Percentiles rank a stretch among this genome's conserved stretches.
Evolutionary conservation across 1,140 invertebrate species (phyloP).

Genomic region (Zophobas atratus): DNA sequence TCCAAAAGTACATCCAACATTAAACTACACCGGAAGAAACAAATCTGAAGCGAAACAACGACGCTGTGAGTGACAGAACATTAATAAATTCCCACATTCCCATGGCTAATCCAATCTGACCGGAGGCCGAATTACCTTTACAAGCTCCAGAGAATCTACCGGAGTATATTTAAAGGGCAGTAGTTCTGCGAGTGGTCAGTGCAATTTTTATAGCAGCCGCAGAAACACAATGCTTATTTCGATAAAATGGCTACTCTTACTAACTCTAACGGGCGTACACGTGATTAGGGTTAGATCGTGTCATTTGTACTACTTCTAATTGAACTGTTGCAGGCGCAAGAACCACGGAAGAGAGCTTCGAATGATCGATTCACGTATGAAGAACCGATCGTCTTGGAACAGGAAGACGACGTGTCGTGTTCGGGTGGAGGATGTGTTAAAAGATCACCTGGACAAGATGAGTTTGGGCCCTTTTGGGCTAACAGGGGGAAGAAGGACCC

Average conservation of each 20-base stretch:
- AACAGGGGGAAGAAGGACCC: conserved; percentile 65
- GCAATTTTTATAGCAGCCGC: conserved; percentile 16
- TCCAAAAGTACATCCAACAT: conserved; percentile 12
- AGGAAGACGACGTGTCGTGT: conserved; percentile 50
- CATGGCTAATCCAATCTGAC: conserved; percentile 60
- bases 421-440: conserved; percentile 51
- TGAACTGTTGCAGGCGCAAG: conserved; percentile 54
- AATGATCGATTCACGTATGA: conserved; percentile 5
- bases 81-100: conserved; percentile 62
- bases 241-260: conserved; percentile 46
- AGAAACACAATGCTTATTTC: conserved; percentile 39
- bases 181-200: conserved; percentile 16
- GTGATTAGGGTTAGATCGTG: neutral
- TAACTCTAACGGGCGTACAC: conserved; percentile 51
- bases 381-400: conserved; percentile 38
- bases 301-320: conserved; percentile 1
- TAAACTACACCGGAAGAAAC: conserved; percentile 21
- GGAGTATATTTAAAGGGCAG: conserved; percentile 56
- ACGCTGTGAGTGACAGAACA: conserved; percentile 51
- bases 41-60: conserved; percentile 38
- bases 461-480: conserved; percentile 65
- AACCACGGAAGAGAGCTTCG: conserved; percentile 54
- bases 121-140: conserved; percentile 51
- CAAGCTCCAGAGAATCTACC: conserved; percentile 55
- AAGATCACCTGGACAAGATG: conserved; percentile 53